A percentile compares a stretch with the other conserved stretches of the same genome.
phyloP scores from a whole-genome alignment of 2,888 invertebrate species.

The Drosophila imparisetae region DNA sequence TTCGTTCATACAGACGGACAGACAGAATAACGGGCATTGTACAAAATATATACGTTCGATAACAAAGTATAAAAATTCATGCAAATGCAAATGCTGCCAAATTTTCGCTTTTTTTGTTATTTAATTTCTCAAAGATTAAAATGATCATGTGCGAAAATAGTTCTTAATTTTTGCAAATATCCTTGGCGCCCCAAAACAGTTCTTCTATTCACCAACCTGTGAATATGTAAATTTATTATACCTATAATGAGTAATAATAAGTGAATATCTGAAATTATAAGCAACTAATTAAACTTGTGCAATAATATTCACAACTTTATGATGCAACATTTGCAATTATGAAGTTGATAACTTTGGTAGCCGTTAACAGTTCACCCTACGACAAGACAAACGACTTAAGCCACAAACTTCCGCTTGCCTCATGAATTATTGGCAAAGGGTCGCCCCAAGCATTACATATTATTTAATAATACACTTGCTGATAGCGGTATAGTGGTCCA shows the following conservation, averaged over 20 bases:
- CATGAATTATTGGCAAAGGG: conserved; percentile 47
- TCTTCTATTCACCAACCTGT: background rate
- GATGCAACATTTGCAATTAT: conserved; percentile 42
- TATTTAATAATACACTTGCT: conserved; percentile 70
- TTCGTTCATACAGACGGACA: no score
- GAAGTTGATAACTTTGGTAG: conserved; percentile 32
- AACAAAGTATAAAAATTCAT: background rate
- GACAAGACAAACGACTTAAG: conserved; percentile 64
- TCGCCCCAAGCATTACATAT: conserved; percentile 47
- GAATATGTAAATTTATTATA: background rate
- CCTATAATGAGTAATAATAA: background rate
- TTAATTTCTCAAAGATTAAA: background rate
- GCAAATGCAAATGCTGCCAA: background rate
- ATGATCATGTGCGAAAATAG: background rate
- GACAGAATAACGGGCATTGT: no score
- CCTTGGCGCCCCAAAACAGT: background rate
- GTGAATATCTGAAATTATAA: conserved; percentile 1
- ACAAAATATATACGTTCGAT: no score
- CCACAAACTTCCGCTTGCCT: conserved; percentile 58
- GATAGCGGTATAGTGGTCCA: conserved; percentile 18
- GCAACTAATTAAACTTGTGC: background rate
- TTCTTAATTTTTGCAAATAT: background rate
- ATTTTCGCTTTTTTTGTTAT: no score
- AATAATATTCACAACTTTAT: conserved; percentile 41
- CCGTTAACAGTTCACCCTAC: conserved; percentile 35